Conservation (phyloP, 2,113 vertebrate genomes). For the Neodontobutis hainanensis region DNA sequence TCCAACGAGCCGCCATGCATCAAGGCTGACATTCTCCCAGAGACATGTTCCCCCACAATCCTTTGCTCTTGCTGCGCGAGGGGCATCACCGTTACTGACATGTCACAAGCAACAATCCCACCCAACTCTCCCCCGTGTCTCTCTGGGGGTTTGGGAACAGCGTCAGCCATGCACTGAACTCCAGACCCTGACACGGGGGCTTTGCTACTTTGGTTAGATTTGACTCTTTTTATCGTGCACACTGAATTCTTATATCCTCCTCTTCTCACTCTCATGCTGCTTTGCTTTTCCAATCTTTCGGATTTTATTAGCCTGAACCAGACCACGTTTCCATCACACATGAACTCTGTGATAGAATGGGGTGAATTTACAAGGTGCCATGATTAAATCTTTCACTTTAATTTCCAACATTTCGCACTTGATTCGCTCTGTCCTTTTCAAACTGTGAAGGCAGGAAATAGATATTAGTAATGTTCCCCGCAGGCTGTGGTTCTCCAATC, state of each 20-base stretch:
- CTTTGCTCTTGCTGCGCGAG: conserved; percentile 85
- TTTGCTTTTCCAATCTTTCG: conserved; percentile 55
- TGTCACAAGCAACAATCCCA: conserved; percentile 84
- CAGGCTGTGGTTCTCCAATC: conserved; percentile 73
- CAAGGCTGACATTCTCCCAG: conserved; percentile 92
- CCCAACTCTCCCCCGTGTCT: conserved; percentile 80
- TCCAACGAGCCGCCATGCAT: conserved; percentile 90
- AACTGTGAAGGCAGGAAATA: conserved; percentile 67
- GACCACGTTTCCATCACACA: conserved; percentile 46
- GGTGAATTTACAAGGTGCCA: conserved; percentile 47
- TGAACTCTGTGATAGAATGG: conserved; percentile 54
- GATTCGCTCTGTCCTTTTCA: conserved; percentile 60
- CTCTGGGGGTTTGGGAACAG: conserved; percentile 86
- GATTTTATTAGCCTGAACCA: conserved; percentile 50
- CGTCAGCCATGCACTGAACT: conserved; percentile 79
- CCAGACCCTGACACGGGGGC: conserved; percentile 51
- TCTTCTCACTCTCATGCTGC: conserved; percentile 27
- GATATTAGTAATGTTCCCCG: conserved; percentile 70
- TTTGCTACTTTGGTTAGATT: conserved; percentile 37
- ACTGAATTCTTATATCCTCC: conserved; percentile 12
- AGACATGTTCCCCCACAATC: conserved; percentile 89
- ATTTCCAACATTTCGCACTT: conserved; percentile 67
- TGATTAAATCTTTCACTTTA: conserved; percentile 64
- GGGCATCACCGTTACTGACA: conserved; percentile 81
- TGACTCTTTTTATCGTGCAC: conserved; percentile 34